Percentiles rank a stretch among this genome's conserved stretches.
phyloP scores from a whole-genome alignment of 2,888 invertebrate species.

The Dasysyrphus tricinctus region DNA sequence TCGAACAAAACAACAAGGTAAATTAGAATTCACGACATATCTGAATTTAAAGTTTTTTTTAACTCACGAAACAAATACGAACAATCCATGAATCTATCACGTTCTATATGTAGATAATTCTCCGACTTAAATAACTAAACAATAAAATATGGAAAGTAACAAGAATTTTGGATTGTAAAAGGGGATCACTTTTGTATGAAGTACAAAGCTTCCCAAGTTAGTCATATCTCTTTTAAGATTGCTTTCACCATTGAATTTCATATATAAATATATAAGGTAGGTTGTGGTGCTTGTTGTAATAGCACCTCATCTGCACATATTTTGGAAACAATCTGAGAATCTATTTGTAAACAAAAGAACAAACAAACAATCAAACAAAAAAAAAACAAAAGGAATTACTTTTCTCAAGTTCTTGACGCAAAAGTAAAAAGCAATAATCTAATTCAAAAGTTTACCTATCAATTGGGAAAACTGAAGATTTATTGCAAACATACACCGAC shows the following conservation, averaged over 20 bases:
- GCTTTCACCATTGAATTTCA: slow-evolving; percentile 6
- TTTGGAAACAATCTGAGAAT: slow-evolving; percentile 18
- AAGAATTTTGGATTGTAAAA: slow-evolving; percentile 46
- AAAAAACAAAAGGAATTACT: slow-evolving; percentile 47
- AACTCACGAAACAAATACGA: background rate
- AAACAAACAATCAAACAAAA: background rate
- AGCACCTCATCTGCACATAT: background rate
- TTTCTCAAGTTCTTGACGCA: slow-evolving; percentile 71
- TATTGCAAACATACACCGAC: slow-evolving; percentile 65
- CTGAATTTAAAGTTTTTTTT: slow-evolving; percentile 43
- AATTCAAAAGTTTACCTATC: slow-evolving; percentile 74
- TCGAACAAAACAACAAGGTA: slow-evolving; percentile 26
- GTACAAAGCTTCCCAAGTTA: slow-evolving; percentile 49
- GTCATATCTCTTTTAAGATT: slow-evolving; percentile 17
- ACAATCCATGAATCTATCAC: slow-evolving; percentile 15
- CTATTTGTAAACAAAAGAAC: slow-evolving; percentile 66
- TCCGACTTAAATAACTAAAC: background rate
- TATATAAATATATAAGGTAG: too few relatives aligned
- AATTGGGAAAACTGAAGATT: slow-evolving; percentile 75
- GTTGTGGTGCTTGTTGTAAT: background rate
- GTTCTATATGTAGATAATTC: background rate
- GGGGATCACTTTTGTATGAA: slow-evolving; percentile 30
- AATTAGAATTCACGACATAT: slow-evolving; percentile 64
- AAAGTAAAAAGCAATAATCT: slow-evolving; percentile 75
- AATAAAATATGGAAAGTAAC: slow-evolving; percentile 58